A percentile compares a stretch with the other conserved stretches of the same genome.
Evolutionary conservation across 30 jellyfish, hydroid and myxozoan genomes (phyloP).

Genomic region (Hydractinia symbiolongicarpus): DNA sequence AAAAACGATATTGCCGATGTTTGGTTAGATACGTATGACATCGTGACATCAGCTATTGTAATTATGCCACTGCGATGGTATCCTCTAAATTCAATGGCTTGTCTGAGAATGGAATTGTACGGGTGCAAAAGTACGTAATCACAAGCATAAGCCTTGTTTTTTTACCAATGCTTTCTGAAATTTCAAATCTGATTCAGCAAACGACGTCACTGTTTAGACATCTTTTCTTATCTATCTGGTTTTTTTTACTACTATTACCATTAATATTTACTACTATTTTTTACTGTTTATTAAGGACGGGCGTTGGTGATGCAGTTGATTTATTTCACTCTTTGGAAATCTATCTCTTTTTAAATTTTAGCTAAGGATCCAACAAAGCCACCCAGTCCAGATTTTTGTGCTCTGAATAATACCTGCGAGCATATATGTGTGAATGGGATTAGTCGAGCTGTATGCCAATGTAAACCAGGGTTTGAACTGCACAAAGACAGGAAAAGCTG

Average conservation of each 20-base stretch:
- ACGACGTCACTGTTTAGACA: too few relatives aligned
- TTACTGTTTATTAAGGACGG: too few relatives aligned
- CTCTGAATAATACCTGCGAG: constrained; percentile 11
- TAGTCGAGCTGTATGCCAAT: not conserved
- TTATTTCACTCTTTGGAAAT: too few relatives aligned
- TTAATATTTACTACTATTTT: too few relatives aligned
- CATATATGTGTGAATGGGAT: constrained; percentile 7
- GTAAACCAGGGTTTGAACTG: constrained; percentile 19
- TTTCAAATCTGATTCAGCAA: too few relatives aligned
- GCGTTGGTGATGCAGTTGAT: too few relatives aligned
- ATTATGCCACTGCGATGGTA: not conserved
- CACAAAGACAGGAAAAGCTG: not conserved
- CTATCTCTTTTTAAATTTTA: too few relatives aligned
- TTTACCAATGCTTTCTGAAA: too few relatives aligned
- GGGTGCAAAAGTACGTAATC: constrained; percentile 12
- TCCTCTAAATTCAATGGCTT: not conserved
- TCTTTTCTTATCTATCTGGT: not conserved
- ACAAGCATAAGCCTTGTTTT: too few relatives aligned
- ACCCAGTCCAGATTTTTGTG: not conserved
- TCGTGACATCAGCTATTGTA: not conserved
- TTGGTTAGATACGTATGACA: not conserved
- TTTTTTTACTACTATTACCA: not conserved
- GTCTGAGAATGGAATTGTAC: constrained; percentile 11
- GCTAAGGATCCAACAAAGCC: too few relatives aligned
- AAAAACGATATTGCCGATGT: too few relatives aligned